These are phyloP conservation scores for Alligator mississippiensis DNA, from an alignment of 2,113 vertebrate genomes.

Conservation along the genomic window DNA sequence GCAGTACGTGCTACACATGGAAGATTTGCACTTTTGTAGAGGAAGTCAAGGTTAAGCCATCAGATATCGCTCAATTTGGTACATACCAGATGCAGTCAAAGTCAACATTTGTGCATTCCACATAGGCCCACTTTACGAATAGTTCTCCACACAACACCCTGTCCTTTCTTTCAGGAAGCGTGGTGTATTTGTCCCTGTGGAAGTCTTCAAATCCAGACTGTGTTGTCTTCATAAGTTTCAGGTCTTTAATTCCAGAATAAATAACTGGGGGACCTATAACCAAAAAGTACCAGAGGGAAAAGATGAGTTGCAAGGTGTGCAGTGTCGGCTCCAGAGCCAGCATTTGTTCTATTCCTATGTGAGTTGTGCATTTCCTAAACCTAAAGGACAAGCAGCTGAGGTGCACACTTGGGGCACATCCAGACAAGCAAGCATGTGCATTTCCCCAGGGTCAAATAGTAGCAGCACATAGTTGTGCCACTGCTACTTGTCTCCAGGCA, in stretches of 20 bases:
- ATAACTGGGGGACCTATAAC: slow-evolving; percentile 84
- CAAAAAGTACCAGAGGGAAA: neutral
- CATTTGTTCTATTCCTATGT: neutral
- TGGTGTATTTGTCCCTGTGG: slow-evolving; percentile 88
- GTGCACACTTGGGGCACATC: too few species aligned
- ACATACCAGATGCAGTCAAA: slow-evolving; percentile 86
- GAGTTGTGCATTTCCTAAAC: too few species aligned
- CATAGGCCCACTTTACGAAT: slow-evolving; percentile 91
- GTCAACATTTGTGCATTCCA: slow-evolving; percentile 73
- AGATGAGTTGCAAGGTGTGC: neutral
- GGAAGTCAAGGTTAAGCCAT: neutral
- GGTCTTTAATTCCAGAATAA: slow-evolving; percentile 89
- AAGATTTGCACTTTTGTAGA: neutral
- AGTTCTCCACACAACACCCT: slow-evolving; percentile 91
- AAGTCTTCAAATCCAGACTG: slow-evolving; percentile 95
- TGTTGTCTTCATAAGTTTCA: slow-evolving; percentile 95
- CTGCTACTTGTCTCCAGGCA: too few species aligned
- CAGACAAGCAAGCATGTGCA: too few species aligned
- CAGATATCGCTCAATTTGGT: neutral
- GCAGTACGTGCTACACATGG: neutral
- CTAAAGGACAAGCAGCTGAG: too few species aligned
- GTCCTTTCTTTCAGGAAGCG: slow-evolving; percentile 89
- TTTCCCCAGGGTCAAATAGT: too few species aligned
- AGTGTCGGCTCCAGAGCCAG: neutral
- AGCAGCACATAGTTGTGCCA: too few species aligned